These are phyloP conservation scores for Brenthis hecate DNA, from an alignment of 2,888 invertebrate genomes.

Conservation along the genomic window DNA sequence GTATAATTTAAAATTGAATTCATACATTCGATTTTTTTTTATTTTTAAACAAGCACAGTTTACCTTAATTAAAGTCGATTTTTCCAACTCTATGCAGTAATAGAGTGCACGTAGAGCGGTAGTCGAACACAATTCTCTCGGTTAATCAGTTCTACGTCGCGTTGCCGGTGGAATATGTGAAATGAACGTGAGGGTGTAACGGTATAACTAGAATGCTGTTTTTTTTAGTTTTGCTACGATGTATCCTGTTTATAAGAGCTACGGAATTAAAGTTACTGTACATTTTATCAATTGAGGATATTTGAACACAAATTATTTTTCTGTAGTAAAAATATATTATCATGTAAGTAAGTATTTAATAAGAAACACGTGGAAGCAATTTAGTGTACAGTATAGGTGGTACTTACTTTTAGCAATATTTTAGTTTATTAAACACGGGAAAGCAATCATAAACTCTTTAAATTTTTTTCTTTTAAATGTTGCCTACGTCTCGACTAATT, in stretches of 20 bases:
- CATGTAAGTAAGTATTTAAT: too few relatives aligned
- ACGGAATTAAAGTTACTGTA: neutral
- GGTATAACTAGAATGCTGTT: constrained; percentile 2
- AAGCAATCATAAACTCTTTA: too few relatives aligned
- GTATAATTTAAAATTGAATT: neutral
- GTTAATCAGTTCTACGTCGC: constrained; percentile 37
- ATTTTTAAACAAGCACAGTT: constrained; percentile 16
- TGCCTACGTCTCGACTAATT: too few relatives aligned
- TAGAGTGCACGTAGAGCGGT: constrained; percentile 18
- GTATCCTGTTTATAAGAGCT: neutral
- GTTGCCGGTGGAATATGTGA: constrained; percentile 17
- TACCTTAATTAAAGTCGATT: constrained; percentile 20
- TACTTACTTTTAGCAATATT: too few relatives aligned
- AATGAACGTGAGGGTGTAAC: constrained; percentile 15
- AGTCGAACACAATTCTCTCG: constrained; percentile 24
- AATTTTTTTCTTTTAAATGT: too few relatives aligned
- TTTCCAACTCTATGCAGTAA: constrained; percentile 17
- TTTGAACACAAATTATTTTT: too few relatives aligned
- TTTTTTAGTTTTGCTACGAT: neutral
- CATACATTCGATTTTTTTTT: constrained; percentile 7
- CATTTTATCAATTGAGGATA: neutral
- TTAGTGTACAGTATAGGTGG: too few relatives aligned
- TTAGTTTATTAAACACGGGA: too few relatives aligned
- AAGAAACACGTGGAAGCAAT: too few relatives aligned
- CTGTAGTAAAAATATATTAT: too few relatives aligned